Conservation (phyloP, 2,888 invertebrate genomes). For the Linnaemya tessellans region DNA sequence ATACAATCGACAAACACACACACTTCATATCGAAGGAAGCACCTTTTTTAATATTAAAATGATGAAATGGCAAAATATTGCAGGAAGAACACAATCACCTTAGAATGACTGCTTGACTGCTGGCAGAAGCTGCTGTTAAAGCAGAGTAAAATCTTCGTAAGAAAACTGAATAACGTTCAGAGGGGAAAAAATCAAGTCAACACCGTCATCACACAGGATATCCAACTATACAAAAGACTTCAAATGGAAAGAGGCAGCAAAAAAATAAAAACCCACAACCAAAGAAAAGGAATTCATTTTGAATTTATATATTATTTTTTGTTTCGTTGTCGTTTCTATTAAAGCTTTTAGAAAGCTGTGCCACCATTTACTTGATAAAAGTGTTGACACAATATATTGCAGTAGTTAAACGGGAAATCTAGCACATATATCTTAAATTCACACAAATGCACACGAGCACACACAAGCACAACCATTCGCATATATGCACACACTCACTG, state of each 20-base stretch:
- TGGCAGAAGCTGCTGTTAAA: slow-evolving; percentile 60
- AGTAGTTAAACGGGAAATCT: slow-evolving; percentile 61
- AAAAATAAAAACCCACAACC: not conserved
- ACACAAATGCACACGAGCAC: not conserved
- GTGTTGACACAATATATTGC: slow-evolving; percentile 72
- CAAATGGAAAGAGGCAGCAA: slow-evolving; percentile 22
- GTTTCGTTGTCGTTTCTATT: slow-evolving; percentile 14
- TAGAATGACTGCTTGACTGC: slow-evolving; percentile 68
- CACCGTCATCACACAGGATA: slow-evolving; percentile 45
- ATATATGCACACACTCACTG: not conserved
- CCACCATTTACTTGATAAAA: slow-evolving; percentile 69
- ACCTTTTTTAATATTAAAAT: slow-evolving; percentile 59
- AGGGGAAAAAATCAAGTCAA: slow-evolving; percentile 31
- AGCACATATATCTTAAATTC: slow-evolving; percentile 34
- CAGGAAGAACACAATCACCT: slow-evolving; percentile 71
- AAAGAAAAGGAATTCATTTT: slow-evolving; percentile 52
- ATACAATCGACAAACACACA: not conserved
- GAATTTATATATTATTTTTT: slow-evolving; percentile 39
- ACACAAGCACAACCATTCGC: not conserved
- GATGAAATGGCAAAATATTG: slow-evolving; percentile 73
- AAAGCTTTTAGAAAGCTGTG: slow-evolving; percentile 45
- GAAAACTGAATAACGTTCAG: slow-evolving; percentile 46
- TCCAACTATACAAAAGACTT: slow-evolving; percentile 41
- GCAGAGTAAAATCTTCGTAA: slow-evolving; percentile 37
- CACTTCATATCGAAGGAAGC: slow-evolving; percentile 14